Evolutionary conservation across 2,888 invertebrate genomes (phyloP).

Genomic region (Venusia cambrica): DNA sequence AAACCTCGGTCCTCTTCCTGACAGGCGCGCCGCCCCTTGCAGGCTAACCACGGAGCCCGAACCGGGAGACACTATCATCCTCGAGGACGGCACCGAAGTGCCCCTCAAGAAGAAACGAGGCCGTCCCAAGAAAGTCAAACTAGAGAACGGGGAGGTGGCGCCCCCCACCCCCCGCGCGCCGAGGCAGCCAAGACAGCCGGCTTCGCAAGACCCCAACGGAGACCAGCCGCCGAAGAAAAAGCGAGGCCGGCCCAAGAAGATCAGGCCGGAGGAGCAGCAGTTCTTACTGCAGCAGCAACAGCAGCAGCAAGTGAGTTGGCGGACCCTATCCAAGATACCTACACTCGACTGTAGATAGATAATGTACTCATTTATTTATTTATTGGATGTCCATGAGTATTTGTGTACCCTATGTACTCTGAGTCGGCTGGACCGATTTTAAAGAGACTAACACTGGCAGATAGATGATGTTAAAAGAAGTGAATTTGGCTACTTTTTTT

Average conservation of each 20-base stretch:
- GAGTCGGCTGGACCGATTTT: too few relatives aligned
- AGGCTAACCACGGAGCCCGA: constrained; percentile 78
- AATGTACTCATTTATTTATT: too few relatives aligned
- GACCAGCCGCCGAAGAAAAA: constrained; percentile 90
- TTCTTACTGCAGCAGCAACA: constrained; percentile 70
- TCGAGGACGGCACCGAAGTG: constrained; percentile 83
- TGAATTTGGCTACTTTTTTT: too few relatives aligned
- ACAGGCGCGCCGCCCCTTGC: constrained; percentile 38
- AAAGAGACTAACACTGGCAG: too few relatives aligned
- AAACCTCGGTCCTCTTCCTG: constrained; percentile 26
- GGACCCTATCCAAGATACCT: too few relatives aligned
- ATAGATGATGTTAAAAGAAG: too few relatives aligned
- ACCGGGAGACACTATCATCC: constrained; percentile 75
- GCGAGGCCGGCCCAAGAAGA: constrained; percentile 93
- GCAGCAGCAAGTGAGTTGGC: constrained; percentile 63
- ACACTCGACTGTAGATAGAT: too few relatives aligned
- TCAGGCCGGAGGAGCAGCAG: constrained; percentile 84
- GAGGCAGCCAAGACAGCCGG: constrained; percentile 51
- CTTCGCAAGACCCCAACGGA: constrained; percentile 45
- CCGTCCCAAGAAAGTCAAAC: constrained; percentile 91
- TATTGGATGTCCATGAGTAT: too few relatives aligned
- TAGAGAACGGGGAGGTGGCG: constrained; percentile 84
- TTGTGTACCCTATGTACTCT: too few relatives aligned
- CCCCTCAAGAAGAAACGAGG: constrained; percentile 94
- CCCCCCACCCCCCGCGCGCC: constrained; percentile 78